Evolutionary conservation across 2,888 invertebrate genomes (phyloP).

Genomic region (Deladenus siricidicola): DNA sequence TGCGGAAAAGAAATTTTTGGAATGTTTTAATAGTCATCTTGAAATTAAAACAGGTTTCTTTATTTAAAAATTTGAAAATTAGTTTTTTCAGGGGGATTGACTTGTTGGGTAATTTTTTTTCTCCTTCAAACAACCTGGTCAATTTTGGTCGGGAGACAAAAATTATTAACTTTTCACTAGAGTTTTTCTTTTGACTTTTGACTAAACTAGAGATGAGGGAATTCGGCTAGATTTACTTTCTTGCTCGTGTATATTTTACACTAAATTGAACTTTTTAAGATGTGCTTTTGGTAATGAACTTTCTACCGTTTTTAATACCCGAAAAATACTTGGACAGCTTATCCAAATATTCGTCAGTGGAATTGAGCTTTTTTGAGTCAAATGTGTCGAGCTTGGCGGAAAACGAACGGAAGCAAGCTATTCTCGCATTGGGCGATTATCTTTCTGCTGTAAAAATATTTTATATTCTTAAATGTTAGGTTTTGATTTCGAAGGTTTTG

Average conservation of each 20-base stretch:
- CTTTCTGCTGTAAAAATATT: no score
- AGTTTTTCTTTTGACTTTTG: no score
- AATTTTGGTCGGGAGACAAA: not conserved
- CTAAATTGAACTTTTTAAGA: slow-evolving; percentile 60
- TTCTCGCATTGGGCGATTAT: slow-evolving; percentile 80
- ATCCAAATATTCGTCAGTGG: slow-evolving; percentile 38
- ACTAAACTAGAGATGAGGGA: no score
- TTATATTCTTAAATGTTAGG: no score
- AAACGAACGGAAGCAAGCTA: slow-evolving; percentile 66
- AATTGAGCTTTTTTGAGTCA: slow-evolving; percentile 19
- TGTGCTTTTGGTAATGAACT: slow-evolving; percentile 84
- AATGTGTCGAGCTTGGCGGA: slow-evolving; percentile 30
- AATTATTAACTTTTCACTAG: not conserved
- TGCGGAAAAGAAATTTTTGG: slow-evolving; percentile 74
- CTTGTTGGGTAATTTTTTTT: no score
- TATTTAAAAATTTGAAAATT: slow-evolving; percentile 14
- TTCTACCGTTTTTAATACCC: slow-evolving; percentile 80
- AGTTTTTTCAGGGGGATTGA: slow-evolving; percentile 9
- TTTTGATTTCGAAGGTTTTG: slow-evolving; percentile 54
- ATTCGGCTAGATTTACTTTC: no score
- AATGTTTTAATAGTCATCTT: slow-evolving; percentile 82
- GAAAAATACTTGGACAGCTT: slow-evolving; percentile 59
- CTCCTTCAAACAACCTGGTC: no score
- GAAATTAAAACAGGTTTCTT: slow-evolving; percentile 68
- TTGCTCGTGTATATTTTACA: no score